Base-by-base conservation (phyloP, 2,113 vertebrate species). In the Pluvianellus socialis region DNA sequence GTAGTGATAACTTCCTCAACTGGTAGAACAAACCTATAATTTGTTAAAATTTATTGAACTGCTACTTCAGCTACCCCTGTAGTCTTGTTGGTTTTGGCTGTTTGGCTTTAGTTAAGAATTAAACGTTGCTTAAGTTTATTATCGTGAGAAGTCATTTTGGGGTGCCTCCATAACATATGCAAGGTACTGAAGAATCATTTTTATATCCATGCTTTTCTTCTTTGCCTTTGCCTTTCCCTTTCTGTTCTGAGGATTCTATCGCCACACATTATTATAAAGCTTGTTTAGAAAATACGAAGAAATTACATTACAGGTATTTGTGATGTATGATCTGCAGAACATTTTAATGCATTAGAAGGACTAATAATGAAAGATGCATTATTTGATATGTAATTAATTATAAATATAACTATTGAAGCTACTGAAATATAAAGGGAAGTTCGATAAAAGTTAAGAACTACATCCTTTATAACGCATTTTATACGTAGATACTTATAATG, bases 261-360 rank as follows among this genome's bases (percentile, higher is more conserved):
- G 68, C 7, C 23, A 67, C 32, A 82, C 18, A 33, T 74, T 86
- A 42, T 59, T 71, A 26, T 94, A 95, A 97, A 82, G 35, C 10
- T 88, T 86, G 35, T 30, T 88, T 93, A 89, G 59, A 79, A 90
- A 75, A 67, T 90, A 70, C 8, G 56, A 88, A 81, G 61, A 75
- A 96, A 95, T 73, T 62, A 86, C 24, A 38, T 71, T 95, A 42
- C 74, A 79, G 67, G 38, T 65, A 72, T 93, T 94, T 95, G 23
- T 83, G 47, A 86, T 72, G 21, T 40, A 84, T 88, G 55, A 83
- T 72, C 74, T 94, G 52, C 92, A 93, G 56, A 95, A 70, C 11
- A 90, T 97, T 96, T 95, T 96, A 91, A 81, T 96, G 52, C 35
- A 67, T 86, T 94, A 84, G 67, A 96, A 91, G 12, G 27, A 83